Percentiles rank a stretch among this genome's conserved stretches.
Conservation (phyloP, 92 coral and sea anemone genomes). For the Meandrina meandrites region DNA sequence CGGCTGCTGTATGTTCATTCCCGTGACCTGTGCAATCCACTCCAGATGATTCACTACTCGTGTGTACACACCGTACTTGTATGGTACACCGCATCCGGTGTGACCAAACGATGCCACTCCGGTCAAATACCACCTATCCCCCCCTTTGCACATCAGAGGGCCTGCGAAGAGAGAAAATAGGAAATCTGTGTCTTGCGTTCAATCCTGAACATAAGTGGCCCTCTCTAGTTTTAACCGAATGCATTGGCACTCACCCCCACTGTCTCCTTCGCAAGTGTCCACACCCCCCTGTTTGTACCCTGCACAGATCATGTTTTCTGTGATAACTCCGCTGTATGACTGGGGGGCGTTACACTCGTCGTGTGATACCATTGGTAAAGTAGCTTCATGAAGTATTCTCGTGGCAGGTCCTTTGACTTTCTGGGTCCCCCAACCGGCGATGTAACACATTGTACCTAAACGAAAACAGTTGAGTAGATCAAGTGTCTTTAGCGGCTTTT, state of each 20-base stretch:
- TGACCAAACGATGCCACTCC: slow-evolving; percentile 98
- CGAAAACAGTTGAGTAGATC: neutral
- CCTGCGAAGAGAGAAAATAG: slow-evolving; percentile 48
- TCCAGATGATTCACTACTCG: slow-evolving; percentile 59
- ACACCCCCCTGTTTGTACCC: slow-evolving; percentile 90
- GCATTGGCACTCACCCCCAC: slow-evolving; percentile 76
- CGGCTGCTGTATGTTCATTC: slow-evolving; percentile 43
- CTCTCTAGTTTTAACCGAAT: neutral
- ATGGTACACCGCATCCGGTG: slow-evolving; percentile 84
- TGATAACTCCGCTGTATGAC: slow-evolving; percentile 85
- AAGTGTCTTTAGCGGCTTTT: neutral
- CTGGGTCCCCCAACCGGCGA: slow-evolving; percentile 97
- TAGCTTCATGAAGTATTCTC: slow-evolving; percentile 76
- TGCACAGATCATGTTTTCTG: slow-evolving; percentile 90
- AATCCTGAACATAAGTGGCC: too few species aligned
- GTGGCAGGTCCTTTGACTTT: slow-evolving; percentile 73
- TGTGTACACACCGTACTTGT: slow-evolving; percentile 88
- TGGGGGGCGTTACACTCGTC: slow-evolving; percentile 77
- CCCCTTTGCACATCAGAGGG: slow-evolving; percentile 92
- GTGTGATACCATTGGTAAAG: slow-evolving; percentile 82
- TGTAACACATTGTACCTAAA: slow-evolving; percentile 85
- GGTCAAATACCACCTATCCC: slow-evolving; percentile 81
- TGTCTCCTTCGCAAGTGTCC: slow-evolving; percentile 96
- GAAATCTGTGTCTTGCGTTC: neutral
- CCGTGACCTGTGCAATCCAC: slow-evolving; percentile 80